Conservation (phyloP, 2,888 invertebrate genomes). For the Aphidoletes aphidimyza region DNA sequence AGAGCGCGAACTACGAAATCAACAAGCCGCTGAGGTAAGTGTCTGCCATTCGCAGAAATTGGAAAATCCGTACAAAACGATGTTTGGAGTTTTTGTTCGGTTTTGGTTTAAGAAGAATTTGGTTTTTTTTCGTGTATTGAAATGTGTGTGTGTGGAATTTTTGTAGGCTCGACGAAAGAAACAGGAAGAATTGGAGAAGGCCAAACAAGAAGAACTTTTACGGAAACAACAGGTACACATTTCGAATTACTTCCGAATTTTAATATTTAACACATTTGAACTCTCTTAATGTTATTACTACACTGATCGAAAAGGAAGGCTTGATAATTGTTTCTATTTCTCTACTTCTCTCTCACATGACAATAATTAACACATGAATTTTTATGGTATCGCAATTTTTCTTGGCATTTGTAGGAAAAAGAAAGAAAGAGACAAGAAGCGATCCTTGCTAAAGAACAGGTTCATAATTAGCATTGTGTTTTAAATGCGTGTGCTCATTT, state of each 20-base stretch:
- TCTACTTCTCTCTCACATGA: background rate
- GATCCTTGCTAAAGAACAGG: constrained; percentile 90
- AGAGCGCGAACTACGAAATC: constrained; percentile 83
- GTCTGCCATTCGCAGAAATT: background rate
- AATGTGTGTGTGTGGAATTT: constrained; percentile 67
- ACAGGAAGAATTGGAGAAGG: constrained; percentile 86
- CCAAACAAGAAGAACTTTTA: constrained; percentile 84
- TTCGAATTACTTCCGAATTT: background rate
- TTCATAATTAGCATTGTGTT: constrained; percentile 66
- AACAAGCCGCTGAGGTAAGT: constrained; percentile 88
- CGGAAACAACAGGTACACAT: constrained; percentile 83
- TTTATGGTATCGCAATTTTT: background rate
- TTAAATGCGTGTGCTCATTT: constrained; percentile 57
- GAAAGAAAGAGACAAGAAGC: constrained; percentile 91
- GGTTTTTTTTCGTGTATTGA: constrained; percentile 58
- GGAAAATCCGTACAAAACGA: too few species aligned
- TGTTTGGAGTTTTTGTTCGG: constrained; percentile 13
- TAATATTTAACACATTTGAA: background rate
- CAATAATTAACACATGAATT: background rate
- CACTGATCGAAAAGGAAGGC: background rate
- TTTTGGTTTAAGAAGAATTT: background rate
- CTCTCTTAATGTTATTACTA: background rate
- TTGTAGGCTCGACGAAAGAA: constrained; percentile 84
- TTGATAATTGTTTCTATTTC: background rate
- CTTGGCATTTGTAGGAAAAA: constrained; percentile 76